phyloP scores from a whole-genome alignment of 2,113 vertebrate genomes.

The Paralichthys olivaceus region DNA sequence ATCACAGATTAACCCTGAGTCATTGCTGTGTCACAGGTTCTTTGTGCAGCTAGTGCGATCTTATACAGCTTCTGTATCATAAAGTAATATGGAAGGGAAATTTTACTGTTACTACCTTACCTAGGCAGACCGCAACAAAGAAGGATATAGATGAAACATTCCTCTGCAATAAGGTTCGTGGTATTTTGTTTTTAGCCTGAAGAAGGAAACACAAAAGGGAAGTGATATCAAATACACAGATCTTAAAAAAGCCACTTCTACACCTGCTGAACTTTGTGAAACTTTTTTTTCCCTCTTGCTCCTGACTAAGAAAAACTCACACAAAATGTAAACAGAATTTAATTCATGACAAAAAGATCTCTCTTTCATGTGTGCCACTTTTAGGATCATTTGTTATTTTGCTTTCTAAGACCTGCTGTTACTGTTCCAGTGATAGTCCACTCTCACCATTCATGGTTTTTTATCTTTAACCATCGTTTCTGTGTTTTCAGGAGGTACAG shows the following conservation, averaged over 20 bases:
- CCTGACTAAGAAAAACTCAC: background rate
- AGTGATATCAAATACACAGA: constrained; percentile 17
- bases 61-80: background rate
- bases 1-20: too few species aligned
- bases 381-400: too few species aligned
- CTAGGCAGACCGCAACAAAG: too few species aligned
- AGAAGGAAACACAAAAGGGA: background rate
- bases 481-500: constrained; percentile 88
- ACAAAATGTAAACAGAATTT: background rate
- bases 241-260: background rate
- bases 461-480: background rate
- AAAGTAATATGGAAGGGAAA: background rate
- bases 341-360: background rate
- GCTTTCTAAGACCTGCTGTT: background rate
- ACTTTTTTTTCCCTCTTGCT: background rate
- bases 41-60: background rate
- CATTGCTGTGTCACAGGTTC: too few species aligned
- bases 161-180: too few species aligned
- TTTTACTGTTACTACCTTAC: too few species aligned
- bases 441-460: background rate
- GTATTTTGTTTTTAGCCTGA: too few species aligned
- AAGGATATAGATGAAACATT: too few species aligned
- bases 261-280: constrained; percentile 15
- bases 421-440: too few species aligned
- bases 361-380: too few species aligned